Base-by-base conservation (phyloP, 2,888 invertebrate genomes). In the Drosophila barbarae region DNA sequence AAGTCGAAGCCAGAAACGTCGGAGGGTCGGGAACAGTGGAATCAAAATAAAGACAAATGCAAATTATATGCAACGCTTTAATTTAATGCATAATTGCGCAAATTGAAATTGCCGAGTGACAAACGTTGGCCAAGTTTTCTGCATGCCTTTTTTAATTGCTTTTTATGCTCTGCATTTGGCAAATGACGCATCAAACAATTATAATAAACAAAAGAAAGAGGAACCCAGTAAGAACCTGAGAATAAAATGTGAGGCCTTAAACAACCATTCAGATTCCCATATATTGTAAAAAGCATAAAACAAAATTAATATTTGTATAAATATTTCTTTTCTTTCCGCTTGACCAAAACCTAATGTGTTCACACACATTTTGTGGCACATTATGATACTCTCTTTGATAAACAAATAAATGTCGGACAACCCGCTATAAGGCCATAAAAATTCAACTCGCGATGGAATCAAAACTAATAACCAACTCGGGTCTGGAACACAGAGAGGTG, bases 11-110 rank as follows among this genome's bases (percentile, higher is more conserved):
- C 23, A 23, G 26, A 26, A 6, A 26, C 2, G 26, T 26, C 38
- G 42, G 32, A 47, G 50, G 61, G 61, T 59, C 30, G 13, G 18
- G 36, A 2, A 60, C 32, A n/a, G 30, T 30, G 26, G 52, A 66
- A 76, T 72, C 72, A 81, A 72, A 77, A 76, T 77, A 69, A 80
- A 77, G 71, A 59, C 61, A 65, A 61, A 60, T 61, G 60, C 67
- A 82, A 82, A 82, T 82, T 82, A 79, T 71, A 77, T 84, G 85
- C 75, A 74, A 60, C 78, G 78, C 77, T 86, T 86, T 86, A 86
- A 86, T 86, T 86, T 86, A 85, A 82, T 74, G 85, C 85, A 85
- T 74, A 84, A 86, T 86, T 86, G 83, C 79, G 70, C 76, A 77
- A 80, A 84, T 79, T 78, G 73, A 81, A 81, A 84, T 84, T 80